These are phyloP conservation scores for Telmatochromis brichardi DNA, from an alignment of 2,113 vertebrate genomes.

Conservation along the genomic window DNA sequence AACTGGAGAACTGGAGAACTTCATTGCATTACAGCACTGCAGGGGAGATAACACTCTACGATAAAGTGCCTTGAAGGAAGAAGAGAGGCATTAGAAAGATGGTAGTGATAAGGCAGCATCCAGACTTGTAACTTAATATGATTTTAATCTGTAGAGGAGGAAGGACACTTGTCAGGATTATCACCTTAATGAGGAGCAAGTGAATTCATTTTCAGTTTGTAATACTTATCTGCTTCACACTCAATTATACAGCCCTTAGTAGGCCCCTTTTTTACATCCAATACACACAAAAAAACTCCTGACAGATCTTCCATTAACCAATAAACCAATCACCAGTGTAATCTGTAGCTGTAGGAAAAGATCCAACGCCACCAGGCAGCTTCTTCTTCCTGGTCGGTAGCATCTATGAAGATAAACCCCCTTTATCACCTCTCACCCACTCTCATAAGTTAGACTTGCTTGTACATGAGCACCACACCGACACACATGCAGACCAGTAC, in stretches of 20 bases:
- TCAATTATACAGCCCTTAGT: not conserved
- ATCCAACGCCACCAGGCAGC: not conserved
- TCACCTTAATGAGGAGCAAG: not conserved
- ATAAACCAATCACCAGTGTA: not conserved
- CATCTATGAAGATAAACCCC: conserved; percentile 39
- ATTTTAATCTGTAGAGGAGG: conserved; percentile 31
- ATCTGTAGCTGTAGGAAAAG: not conserved
- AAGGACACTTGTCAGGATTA: conserved; percentile 18
- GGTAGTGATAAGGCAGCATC: conserved; percentile 22
- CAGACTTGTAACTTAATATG: conserved; percentile 40
- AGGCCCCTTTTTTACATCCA: not conserved
- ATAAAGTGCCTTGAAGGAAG: conserved; percentile 25
- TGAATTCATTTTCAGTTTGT: conserved; percentile 10
- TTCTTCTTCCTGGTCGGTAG: conserved; percentile 4
- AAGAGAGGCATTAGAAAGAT: conserved; percentile 48
- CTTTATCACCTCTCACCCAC: conserved; percentile 29
- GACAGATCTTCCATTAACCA: not conserved
- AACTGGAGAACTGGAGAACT: conserved; percentile 50
- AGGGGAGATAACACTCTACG: conserved; percentile 29
- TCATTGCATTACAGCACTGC: conserved; percentile 36
- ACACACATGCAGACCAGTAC: conserved; percentile 40
- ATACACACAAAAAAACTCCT: not conserved
- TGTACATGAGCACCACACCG: not conserved
- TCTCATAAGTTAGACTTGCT: conserved; percentile 25
- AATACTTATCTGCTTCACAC: not conserved